These are phyloP conservation scores for Platysternon megacephalum DNA, from an alignment of 2,113 vertebrate genomes.

Conservation along the genomic window DNA sequence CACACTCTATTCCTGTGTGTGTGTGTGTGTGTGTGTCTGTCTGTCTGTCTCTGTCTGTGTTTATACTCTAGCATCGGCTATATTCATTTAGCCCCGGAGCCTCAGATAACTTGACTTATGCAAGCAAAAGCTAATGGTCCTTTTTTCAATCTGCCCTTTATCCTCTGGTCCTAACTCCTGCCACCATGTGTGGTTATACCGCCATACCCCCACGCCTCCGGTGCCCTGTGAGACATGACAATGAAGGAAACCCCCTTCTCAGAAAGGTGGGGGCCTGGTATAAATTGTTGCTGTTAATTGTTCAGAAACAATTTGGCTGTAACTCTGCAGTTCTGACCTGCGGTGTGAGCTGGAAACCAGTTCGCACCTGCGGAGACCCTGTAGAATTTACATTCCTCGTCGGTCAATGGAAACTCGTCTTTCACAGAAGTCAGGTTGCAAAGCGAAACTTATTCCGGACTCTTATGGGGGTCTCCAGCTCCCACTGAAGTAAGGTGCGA, in stretches of 20 bases:
- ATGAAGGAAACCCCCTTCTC: neutral
- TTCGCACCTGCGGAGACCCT: neutral
- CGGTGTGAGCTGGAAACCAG: neutral
- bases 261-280: no score
- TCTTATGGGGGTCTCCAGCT: neutral
- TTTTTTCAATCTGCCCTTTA: neutral
- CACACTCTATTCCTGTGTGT: no score
- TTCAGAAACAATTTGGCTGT: neutral
- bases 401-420: no score
- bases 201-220: no score
- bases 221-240: no score
- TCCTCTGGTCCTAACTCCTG: neutral
- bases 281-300: neutral
- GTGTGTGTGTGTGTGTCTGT: no score
- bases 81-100: neutral
- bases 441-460: neutral
- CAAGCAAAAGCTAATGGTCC: neutral
- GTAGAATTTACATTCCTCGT: no score
- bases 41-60: no score
- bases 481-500: neutral
- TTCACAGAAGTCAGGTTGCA: neutral
- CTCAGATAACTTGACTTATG: neutral
- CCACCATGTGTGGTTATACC: no score
- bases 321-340: neutral
- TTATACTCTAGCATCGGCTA: neutral